phyloP scores from a whole-genome alignment of 2,113 vertebrate species.

The Syrmaticus mikado region DNA sequence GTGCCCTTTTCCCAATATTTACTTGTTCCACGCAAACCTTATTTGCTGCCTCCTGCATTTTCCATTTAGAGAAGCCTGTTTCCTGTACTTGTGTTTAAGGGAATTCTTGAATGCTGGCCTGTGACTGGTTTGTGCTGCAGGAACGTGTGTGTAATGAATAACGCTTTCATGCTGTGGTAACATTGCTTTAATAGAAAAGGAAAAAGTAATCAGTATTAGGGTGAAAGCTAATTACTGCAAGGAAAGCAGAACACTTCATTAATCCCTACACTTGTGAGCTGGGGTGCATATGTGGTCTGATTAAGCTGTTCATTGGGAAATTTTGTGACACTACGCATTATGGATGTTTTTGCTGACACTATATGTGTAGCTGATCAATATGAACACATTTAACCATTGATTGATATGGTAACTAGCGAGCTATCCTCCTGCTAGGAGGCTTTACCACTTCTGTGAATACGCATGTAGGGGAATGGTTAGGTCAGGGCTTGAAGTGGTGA shows the following conservation, averaged over 20 bases:
- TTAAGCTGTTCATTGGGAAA: background rate
- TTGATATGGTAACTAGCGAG: background rate
- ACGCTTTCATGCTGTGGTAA: background rate
- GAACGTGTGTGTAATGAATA: background rate
- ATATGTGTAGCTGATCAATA: background rate
- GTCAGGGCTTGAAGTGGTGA: no score
- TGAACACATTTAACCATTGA: background rate
- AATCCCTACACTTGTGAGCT: background rate
- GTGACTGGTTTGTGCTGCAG: background rate
- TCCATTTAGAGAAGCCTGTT: background rate
- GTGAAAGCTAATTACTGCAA: constrained; percentile 7
- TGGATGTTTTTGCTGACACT: background rate
- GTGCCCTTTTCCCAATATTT: background rate
- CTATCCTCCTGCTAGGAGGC: background rate
- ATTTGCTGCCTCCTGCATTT: background rate
- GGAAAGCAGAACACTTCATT: background rate
- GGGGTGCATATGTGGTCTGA: background rate
- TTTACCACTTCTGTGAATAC: background rate
- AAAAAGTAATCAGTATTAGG: background rate
- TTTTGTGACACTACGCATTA: background rate
- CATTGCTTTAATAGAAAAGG: background rate
- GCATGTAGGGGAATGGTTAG: no score
- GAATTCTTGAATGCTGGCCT: background rate
- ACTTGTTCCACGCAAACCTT: background rate
- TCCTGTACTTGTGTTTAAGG: background rate